These are phyloP conservation scores for Anabacerthia variegaticeps DNA, from an alignment of 2,797 vertebrate genomes.

Conservation along the genomic window DNA sequence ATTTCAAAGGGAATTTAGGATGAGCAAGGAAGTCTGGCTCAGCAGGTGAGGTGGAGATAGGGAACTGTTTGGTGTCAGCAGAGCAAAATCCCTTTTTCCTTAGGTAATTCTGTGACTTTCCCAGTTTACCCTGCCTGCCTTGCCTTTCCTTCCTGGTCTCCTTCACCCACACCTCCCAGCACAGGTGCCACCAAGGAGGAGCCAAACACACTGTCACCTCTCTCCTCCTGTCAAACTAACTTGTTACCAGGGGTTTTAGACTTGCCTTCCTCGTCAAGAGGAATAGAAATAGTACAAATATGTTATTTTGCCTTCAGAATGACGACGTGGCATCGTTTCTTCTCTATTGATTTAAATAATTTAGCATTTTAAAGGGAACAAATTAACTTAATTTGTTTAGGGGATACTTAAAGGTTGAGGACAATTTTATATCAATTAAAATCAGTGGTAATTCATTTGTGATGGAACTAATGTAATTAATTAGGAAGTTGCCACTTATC, in stretches of 20 bases:
- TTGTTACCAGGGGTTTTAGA: not conserved
- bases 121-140: not conserved
- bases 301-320: not conserved
- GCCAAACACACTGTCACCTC: not conserved
- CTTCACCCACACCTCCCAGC: not conserved
- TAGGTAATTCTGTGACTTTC: not conserved
- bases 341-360: slow-evolving; percentile 24
- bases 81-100: not conserved
- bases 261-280: not conserved
- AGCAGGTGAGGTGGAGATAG: not conserved
- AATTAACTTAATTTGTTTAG: slow-evolving; percentile 39
- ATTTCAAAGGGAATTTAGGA: not conserved
- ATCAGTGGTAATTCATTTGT: slow-evolving; percentile 59
- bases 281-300: not conserved
- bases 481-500: slow-evolving; percentile 47
- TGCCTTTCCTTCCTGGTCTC: not conserved
- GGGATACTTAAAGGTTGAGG: slow-evolving; percentile 49
- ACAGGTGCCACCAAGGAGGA: not conserved
- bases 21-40: not conserved
- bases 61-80: not conserved
- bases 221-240: not conserved
- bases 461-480: slow-evolving; percentile 65
- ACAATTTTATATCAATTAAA: slow-evolving; percentile 54
- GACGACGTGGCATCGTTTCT: not conserved
- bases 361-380: slow-evolving; percentile 34